These are phyloP conservation scores for Drosophila burlai DNA, from an alignment of 1,140 invertebrate species.

Conservation along the genomic window DNA sequence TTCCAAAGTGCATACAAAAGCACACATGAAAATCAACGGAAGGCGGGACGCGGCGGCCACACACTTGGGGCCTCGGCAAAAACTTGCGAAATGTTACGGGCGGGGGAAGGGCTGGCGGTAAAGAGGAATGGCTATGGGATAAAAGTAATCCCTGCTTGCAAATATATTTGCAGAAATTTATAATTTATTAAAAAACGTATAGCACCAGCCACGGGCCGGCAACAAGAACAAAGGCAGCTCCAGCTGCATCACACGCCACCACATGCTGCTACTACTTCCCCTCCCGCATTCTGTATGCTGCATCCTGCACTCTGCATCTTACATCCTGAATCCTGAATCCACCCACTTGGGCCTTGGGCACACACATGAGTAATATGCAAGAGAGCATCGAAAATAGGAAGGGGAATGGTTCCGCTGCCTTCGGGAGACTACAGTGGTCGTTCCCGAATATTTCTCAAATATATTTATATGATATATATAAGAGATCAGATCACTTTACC, in stretches of 20 bases:
- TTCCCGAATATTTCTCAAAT: neutral
- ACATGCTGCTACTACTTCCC: conserved; percentile 33
- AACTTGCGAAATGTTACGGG: conserved; percentile 74
- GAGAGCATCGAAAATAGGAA: conserved; percentile 19
- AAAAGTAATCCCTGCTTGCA: conserved; percentile 78
- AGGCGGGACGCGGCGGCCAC: conserved; percentile 27
- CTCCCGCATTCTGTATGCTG: neutral
- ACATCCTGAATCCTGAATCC: conserved; percentile 3
- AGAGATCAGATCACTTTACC: neutral
- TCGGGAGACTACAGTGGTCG: conserved; percentile 13
- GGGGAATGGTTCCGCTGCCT: conserved; percentile 1
- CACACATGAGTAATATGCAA: conserved; percentile 61
- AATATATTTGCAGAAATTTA: conserved; percentile 82
- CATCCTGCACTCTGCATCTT: neutral
- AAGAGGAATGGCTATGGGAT: conserved; percentile 49
- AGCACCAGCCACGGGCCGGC: conserved; percentile 74
- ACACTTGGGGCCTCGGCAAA: conserved; percentile 68
- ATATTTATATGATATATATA: too few species aligned
- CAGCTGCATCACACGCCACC: conserved; percentile 48
- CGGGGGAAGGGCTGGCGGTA: conserved; percentile 16
- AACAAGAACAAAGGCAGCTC: conserved; percentile 42
- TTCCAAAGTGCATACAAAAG: conserved; percentile 71
- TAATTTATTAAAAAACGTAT: conserved; percentile 82
- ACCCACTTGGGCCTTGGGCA: conserved; percentile 28
- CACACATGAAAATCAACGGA: conserved; percentile 53